These are phyloP conservation scores for Macrosteles quadrilineatus DNA, from an alignment of 1,140 invertebrate genomes.

Conservation along the genomic window DNA sequence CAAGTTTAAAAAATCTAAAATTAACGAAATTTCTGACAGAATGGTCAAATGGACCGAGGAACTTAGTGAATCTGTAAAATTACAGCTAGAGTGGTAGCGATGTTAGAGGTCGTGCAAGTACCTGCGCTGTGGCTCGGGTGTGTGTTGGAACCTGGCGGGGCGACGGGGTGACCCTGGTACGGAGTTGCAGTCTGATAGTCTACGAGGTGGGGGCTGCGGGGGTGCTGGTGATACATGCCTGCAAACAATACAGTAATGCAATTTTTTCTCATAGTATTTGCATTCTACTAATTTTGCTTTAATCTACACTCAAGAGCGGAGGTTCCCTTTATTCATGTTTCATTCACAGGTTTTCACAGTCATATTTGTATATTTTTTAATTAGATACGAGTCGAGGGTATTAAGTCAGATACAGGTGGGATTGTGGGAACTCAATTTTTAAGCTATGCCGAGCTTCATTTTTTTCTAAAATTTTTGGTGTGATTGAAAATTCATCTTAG, in stretches of 20 bases:
- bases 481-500: no score
- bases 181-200: slow-evolving; percentile 64
- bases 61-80: no score
- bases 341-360: no score
- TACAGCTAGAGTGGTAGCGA: not conserved
- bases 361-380: no score
- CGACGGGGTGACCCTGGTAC: slow-evolving; percentile 65
- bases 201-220: slow-evolving; percentile 61
- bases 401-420: no score
- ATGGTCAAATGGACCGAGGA: no score
- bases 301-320: not conserved
- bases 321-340: not conserved
- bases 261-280: not conserved
- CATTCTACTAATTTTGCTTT: not conserved
- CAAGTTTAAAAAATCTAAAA: no score
- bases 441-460: no score
- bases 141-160: slow-evolving; percentile 65
- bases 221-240: slow-evolving; percentile 68
- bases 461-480: no score
- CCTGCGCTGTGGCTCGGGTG: slow-evolving; percentile 69
- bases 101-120: slow-evolving; percentile 17
- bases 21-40: no score
- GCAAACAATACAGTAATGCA: not conserved
- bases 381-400: no score
- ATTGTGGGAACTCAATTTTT: no score